Evolutionary conservation across 2,797 vertebrate genomes (phyloP).

Genomic region (Anolis apletophallus): DNA sequence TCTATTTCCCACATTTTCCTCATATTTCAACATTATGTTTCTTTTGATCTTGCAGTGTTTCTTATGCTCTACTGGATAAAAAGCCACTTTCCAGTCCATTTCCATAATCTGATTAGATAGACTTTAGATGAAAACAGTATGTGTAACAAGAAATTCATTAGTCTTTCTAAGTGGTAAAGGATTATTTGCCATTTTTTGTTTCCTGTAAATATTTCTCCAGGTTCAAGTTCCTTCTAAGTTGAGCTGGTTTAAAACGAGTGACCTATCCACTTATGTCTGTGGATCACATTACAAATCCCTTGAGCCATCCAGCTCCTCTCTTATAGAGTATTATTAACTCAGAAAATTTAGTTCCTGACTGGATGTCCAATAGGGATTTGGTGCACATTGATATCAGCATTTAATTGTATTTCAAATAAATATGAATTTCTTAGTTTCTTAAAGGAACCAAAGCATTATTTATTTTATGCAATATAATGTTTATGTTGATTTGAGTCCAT

Average conservation of each 20-base stretch:
- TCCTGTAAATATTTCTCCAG: neutral
- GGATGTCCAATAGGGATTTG: constrained; percentile 34
- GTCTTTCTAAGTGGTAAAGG: neutral
- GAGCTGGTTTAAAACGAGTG: constrained; percentile 46
- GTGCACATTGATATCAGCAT: constrained; percentile 36
- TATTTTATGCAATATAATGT: constrained; percentile 47
- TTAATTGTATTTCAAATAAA: constrained; percentile 58
- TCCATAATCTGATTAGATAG: neutral
- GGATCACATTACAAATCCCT: constrained; percentile 37
- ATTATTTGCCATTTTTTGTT: neutral
- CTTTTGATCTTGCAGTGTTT: neutral
- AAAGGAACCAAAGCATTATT: constrained; percentile 47
- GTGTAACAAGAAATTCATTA: neutral
- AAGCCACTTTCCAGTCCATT: neutral
- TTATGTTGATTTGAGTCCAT: constrained; percentile 31
- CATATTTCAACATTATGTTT: neutral
- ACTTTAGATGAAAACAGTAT: neutral
- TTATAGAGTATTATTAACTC: constrained; percentile 17
- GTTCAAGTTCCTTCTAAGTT: constrained; percentile 1
- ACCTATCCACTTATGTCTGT: constrained; percentile 5
- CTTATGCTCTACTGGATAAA: neutral
- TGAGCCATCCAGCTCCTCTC: neutral
- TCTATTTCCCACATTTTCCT: neutral
- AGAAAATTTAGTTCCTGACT: constrained; percentile 20
- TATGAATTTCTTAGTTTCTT: constrained; percentile 41